phyloP scores from a whole-genome alignment of 2,113 vertebrate genomes.

The Bubo blakistoni region DNA sequence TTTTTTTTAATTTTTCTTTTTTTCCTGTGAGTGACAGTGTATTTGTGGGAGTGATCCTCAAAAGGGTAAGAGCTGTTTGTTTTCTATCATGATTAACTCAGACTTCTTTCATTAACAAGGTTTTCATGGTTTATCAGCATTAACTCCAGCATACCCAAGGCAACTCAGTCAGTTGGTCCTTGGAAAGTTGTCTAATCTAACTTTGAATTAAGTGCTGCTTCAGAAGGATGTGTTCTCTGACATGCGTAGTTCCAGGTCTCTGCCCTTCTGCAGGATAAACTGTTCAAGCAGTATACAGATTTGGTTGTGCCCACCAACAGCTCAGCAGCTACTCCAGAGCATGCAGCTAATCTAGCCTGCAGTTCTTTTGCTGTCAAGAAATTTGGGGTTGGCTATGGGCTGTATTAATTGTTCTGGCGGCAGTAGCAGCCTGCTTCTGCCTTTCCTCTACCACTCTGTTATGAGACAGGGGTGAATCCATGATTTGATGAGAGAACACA shows the following conservation, averaged over 20 bases:
- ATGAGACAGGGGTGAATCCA: accelerated
- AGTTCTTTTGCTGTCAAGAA: neutral
- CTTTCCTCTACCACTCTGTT: neutral
- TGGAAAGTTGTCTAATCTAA: neutral
- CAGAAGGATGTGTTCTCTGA: neutral
- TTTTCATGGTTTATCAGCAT: neutral
- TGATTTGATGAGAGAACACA: neutral
- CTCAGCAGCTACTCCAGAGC: neutral
- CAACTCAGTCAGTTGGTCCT: neutral
- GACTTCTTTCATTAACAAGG: neutral
- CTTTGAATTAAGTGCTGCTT: neutral
- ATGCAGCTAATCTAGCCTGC: neutral
- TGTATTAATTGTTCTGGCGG: neutral
- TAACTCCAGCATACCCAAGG: neutral
- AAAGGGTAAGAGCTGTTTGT: neutral
- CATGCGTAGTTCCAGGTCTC: accelerated
- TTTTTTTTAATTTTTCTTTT: neutral
- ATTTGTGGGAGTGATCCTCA: neutral
- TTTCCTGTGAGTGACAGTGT: neutral
- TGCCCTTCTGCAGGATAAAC: neutral
- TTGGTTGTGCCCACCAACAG: neutral
- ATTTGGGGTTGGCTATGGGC: neutral
- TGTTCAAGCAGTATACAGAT: accelerated
- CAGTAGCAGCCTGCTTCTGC: neutral
- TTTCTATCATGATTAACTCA: neutral